These are phyloP conservation scores for Labeo rohita DNA, from an alignment of 2,113 vertebrate species.

Conservation along the genomic window DNA sequence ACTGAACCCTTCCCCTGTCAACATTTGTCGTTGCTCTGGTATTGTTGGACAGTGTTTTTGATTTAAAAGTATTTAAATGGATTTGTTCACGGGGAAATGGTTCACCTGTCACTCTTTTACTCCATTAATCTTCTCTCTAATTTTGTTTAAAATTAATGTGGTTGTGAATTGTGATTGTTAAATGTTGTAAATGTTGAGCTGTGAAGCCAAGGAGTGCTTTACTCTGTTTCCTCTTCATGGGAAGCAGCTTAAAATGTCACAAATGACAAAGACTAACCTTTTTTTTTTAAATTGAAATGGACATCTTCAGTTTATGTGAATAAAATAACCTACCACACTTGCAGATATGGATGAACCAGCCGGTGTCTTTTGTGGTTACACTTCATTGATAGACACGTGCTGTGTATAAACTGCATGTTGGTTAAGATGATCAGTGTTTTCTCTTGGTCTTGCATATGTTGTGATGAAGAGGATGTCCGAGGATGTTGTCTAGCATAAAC, in stretches of 20 bases:
- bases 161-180: conserved; percentile 17
- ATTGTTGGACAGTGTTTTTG: not conserved
- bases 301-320: not conserved
- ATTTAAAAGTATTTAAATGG: not conserved
- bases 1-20: conserved; percentile 60
- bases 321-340: not conserved
- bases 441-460: not conserved
- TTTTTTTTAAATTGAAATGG: not conserved
- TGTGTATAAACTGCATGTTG: conserved; percentile 1
- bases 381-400: not conserved
- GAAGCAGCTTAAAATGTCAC: not conserved
- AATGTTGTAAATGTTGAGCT: not conserved
- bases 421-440: not conserved
- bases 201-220: not conserved
- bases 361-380: not conserved
- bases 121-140: conserved; percentile 46
- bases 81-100: conserved; percentile 60
- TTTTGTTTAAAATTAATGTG: conserved; percentile 29
- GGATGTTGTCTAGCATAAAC: conserved; percentile 10
- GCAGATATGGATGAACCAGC: not conserved
- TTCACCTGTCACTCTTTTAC: conserved; percentile 54
- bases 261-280: not conserved
- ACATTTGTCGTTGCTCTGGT: not conserved
- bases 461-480: not conserved
- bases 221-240: not conserved